These are phyloP conservation scores for Neofelis nebulosa DNA, from an alignment of 2,113 vertebrate species.

Conservation along the genomic window DNA sequence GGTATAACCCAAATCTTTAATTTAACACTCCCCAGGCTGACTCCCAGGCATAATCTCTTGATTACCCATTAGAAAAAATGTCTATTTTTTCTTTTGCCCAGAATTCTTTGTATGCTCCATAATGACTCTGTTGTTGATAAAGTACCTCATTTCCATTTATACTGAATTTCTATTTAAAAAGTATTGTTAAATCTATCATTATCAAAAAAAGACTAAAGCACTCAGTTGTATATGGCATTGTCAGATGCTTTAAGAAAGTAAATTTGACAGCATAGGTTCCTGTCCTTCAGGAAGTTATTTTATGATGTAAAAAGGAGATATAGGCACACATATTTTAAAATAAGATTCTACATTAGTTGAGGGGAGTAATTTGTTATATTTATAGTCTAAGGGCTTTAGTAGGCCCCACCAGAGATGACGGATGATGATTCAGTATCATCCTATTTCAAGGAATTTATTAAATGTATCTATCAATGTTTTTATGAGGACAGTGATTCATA, in stretches of 20 bases:
- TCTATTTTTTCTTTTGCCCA: constrained; percentile 19
- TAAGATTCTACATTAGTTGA: constrained; percentile 26
- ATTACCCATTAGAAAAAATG: background rate
- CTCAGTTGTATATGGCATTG: background rate
- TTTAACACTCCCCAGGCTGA: background rate
- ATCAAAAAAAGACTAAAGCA: constrained; percentile 48
- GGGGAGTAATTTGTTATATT: constrained; percentile 61
- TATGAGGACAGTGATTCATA: constrained; percentile 42
- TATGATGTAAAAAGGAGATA: constrained; percentile 25
- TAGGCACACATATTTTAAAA: background rate
- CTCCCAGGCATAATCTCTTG: background rate
- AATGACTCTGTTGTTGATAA: background rate
- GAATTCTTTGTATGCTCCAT: background rate
- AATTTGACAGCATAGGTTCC: constrained; percentile 12
- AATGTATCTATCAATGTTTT: constrained; percentile 45
- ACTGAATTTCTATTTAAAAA: background rate
- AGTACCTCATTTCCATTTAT: background rate
- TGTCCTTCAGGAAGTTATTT: constrained; percentile 35
- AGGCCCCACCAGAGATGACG: background rate
- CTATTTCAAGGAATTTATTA: constrained; percentile 63
- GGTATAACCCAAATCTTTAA: background rate
- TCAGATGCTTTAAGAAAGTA: constrained; percentile 43
- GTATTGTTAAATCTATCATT: constrained; percentile 6
- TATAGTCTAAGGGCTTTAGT: constrained; percentile 19
- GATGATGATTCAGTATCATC: constrained; percentile 23